phyloP scores from a whole-genome alignment of 2,888 invertebrate species.

The Saturnia pavonia region DNA sequence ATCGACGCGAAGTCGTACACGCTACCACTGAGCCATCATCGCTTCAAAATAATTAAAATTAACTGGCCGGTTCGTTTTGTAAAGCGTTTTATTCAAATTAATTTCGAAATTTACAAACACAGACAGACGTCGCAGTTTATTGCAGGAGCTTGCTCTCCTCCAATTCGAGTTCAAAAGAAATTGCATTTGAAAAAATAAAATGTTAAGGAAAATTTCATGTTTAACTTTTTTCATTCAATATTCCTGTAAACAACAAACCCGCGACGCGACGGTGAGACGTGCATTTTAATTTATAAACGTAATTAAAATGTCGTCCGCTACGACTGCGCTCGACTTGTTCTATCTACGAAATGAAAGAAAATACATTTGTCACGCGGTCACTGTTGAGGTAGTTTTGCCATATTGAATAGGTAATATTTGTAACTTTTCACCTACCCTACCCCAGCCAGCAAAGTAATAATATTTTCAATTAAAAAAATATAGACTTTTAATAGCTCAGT shows the following conservation, averaged over 20 bases:
- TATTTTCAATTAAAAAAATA: no score
- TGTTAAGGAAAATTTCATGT: constrained; percentile 25
- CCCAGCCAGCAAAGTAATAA: background rate
- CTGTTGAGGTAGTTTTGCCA: constrained; percentile 39
- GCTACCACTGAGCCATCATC: no score
- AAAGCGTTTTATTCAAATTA: background rate
- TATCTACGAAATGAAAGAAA: constrained; percentile 54
- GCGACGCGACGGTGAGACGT: constrained; percentile 34
- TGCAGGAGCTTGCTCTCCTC: background rate
- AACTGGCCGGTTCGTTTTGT: background rate
- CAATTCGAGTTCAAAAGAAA: constrained; percentile 29
- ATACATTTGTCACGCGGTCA: constrained; percentile 60
- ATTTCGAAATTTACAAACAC: background rate
- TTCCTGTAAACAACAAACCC: constrained; percentile 38
- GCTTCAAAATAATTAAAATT: no score
- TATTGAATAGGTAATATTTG: constrained; percentile 31
- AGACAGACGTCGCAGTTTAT: constrained; percentile 7
- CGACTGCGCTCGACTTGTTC: constrained; percentile 42
- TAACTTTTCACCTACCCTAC: background rate
- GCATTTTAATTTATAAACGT: constrained; percentile 62
- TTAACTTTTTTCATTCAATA: constrained; percentile 41
- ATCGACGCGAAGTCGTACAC: no score
- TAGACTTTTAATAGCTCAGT: no score
- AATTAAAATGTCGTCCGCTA: constrained; percentile 47
- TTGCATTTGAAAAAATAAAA: constrained; percentile 27